phyloP scores from a whole-genome alignment of 2,797 vertebrate genomes.

The Streptopelia turtur region DNA sequence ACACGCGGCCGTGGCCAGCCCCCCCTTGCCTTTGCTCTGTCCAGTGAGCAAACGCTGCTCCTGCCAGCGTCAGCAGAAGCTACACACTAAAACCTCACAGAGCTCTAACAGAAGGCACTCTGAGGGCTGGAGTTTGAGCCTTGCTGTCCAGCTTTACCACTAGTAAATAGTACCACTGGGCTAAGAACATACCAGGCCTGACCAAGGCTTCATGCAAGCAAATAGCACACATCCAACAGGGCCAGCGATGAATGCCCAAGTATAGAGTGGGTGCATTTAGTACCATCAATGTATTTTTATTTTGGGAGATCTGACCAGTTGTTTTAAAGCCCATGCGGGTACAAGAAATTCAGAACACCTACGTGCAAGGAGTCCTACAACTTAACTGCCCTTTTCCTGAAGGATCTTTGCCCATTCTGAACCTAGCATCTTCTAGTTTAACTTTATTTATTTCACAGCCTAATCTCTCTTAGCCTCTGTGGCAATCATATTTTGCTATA shows the following conservation, averaged over 20 bases:
- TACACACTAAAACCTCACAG: not conserved
- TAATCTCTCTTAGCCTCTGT: not conserved
- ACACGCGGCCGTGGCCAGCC: not conserved
- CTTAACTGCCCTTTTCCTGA: not conserved
- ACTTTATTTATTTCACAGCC: not conserved
- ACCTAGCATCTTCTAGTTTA: not conserved
- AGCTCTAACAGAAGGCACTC: not conserved
- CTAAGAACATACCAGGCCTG: not conserved
- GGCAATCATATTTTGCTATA: not conserved
- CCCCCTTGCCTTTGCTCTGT: not conserved
- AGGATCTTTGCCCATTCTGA: not conserved
- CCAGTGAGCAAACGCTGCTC: not conserved
- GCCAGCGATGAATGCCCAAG: not conserved
- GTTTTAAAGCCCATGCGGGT: not conserved
- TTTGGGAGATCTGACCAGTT: not conserved
- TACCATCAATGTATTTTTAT: not conserved
- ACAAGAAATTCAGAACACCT: not conserved
- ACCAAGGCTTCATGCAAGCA: not conserved
- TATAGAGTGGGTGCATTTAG: fast-evolving
- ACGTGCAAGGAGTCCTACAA: not conserved
- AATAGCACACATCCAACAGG: not conserved
- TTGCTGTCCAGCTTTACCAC: not conserved
- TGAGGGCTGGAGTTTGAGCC: not conserved
- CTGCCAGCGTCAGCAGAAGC: not conserved
- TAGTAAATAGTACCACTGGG: not conserved